Evolutionary conservation across 2,797 vertebrate genomes (phyloP), one percentile per base, ranked within the genome.

Genomic region (Pangasius sanitwongsei): DNA sequence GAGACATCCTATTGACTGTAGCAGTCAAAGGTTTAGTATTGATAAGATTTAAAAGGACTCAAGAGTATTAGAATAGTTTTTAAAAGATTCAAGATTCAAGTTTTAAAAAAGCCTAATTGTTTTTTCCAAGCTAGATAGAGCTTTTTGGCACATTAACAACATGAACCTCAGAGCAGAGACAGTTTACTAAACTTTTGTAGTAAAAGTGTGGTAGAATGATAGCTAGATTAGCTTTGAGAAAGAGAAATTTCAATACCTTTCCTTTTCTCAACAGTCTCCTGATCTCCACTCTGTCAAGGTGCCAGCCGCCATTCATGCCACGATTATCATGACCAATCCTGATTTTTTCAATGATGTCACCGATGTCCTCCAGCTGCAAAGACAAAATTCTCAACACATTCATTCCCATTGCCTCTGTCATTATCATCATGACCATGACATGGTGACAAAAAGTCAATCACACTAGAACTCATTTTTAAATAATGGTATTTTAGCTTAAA

Each of bases 311-410:
- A 88, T 98, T 98, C 34, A 99, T 65, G 1, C 99, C 99, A 0
- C 95, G 95, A 18, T 97, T 97, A 0, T 97, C 96, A 11, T 99
- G 98, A 34, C 98, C 98, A 6, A 99, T 97, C 2, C 98, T 97
- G 16, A 99, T 98, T 94, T 99, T 99, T 92, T 99, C 98, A 85
- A 98, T 97, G 55, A 98, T 93, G 75, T 99, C 98, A 41, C 98
- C 98, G 2, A 99, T 95, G 0, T 99, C 98, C 92, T 98, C 97
- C 69, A 99, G 93, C 98, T 99, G 91, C 23, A 92, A 57, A 72
- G 9, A 89, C 5, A 78, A 72, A 67, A 77, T 41, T 44, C 3
- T 12, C 23, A 75, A 44, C 61, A 57, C 23, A 8, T 75, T 6
- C 18, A 86, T 48, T 44, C 6, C 8, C 15, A 25, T 23, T 25